These are phyloP conservation scores for Drosophila suboccidentalis DNA, from an alignment of 2,888 invertebrate genomes.

Conservation along the genomic window DNA sequence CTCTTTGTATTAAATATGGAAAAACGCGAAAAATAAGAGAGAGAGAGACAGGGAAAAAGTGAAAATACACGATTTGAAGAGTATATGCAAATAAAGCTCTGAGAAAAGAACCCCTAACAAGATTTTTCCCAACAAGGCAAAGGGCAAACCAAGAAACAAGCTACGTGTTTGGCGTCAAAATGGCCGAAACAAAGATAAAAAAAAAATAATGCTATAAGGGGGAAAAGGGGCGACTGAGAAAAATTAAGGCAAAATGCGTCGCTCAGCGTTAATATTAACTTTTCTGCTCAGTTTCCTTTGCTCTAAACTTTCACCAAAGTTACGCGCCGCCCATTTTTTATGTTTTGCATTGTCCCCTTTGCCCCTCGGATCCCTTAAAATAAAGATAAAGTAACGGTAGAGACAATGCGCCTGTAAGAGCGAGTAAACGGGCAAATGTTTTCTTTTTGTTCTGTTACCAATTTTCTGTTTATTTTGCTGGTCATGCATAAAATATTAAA, in stretches of 20 bases:
- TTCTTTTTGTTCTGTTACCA: slow-evolving; percentile 51
- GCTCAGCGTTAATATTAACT: slow-evolving; percentile 79
- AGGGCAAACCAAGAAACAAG: slow-evolving; percentile 52
- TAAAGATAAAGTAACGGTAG: slow-evolving; percentile 28
- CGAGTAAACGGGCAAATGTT: slow-evolving; percentile 51
- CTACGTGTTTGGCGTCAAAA: slow-evolving; percentile 81
- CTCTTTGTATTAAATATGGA: slow-evolving; percentile 59
- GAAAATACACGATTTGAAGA: slow-evolving; percentile 72
- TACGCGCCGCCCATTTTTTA: slow-evolving; percentile 65
- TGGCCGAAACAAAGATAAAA: slow-evolving; percentile 52
- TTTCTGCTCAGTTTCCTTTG: slow-evolving; percentile 76
- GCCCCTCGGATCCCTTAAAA: background rate
- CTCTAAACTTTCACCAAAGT: slow-evolving; percentile 67
- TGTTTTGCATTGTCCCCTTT: slow-evolving; percentile 49
- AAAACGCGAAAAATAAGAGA: background rate
- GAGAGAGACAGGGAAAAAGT: slow-evolving; percentile 14
- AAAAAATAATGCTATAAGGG: slow-evolving; percentile 6
- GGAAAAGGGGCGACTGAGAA: slow-evolving; percentile 5
- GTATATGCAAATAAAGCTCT: slow-evolving; percentile 60
- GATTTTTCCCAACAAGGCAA: slow-evolving; percentile 68
- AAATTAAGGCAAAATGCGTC: slow-evolving; percentile 78
- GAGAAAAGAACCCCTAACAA: slow-evolving; percentile 67
- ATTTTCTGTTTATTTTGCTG: slow-evolving; percentile 77
- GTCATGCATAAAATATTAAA: slow-evolving; percentile 82
- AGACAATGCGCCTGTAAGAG: slow-evolving; percentile 55